These are phyloP conservation scores for Drosophila pseudotakahashii DNA, from an alignment of 2,888 invertebrate genomes.

Conservation along the genomic window DNA sequence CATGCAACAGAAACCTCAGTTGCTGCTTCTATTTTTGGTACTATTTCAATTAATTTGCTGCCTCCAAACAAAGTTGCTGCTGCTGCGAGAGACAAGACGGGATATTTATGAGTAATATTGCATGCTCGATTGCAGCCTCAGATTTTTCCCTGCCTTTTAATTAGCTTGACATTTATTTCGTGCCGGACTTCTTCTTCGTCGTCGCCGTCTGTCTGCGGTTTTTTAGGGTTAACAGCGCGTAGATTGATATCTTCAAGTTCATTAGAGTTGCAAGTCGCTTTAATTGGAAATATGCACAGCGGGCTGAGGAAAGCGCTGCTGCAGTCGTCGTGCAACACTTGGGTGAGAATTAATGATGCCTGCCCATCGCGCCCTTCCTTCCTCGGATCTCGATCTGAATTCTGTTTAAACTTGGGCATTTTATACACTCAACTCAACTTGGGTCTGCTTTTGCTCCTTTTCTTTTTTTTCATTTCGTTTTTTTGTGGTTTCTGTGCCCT, in stretches of 20 bases:
- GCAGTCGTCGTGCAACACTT: constrained; percentile 60
- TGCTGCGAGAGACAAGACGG: constrained; percentile 4
- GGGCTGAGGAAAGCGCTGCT: constrained; percentile 20
- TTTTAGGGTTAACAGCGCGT: constrained; percentile 76
- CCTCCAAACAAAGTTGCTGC: constrained; percentile 40
- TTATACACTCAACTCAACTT: constrained; percentile 14
- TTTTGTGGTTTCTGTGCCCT: constrained; percentile 21
- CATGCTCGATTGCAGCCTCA: constrained; percentile 31
- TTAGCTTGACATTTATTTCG: constrained; percentile 73
- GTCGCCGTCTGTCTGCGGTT: constrained; percentile 19
- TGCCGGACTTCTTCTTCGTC: constrained; percentile 20
- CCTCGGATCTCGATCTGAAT: constrained; percentile 52
- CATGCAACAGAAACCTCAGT: constrained; percentile 31
- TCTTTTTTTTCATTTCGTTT: constrained; percentile 4
- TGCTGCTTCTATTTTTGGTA: constrained; percentile 47
- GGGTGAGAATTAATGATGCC: constrained; percentile 78
- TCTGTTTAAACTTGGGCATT: constrained; percentile 68
- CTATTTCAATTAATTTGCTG: constrained; percentile 64
- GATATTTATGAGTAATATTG: constrained; percentile 27
- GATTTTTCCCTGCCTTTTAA: constrained; percentile 60
- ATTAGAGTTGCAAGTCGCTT: constrained; percentile 76
- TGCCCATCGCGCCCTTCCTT: constrained; percentile 39
- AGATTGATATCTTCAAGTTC: constrained; percentile 80
- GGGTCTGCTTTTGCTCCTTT: not conserved
- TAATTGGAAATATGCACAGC: constrained; percentile 77